These are phyloP conservation scores for Mactromeris polynyma DNA, from an alignment of 2,888 invertebrate species.

Conservation along the genomic window DNA sequence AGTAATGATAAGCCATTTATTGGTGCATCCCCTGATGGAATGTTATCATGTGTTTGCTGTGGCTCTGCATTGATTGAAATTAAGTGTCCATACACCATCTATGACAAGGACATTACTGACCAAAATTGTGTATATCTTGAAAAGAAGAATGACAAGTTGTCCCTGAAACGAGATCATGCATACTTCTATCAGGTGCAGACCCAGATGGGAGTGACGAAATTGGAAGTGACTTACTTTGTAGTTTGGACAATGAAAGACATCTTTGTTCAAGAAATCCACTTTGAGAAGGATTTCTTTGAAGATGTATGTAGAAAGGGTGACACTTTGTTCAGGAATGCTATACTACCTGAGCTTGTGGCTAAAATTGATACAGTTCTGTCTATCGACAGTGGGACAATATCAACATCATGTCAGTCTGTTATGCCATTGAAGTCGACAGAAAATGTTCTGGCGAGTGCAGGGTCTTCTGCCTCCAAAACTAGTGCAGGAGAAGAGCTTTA, in stretches of 20 bases:
- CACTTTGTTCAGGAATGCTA: slow-evolving; percentile 22
- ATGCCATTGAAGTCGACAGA: neutral
- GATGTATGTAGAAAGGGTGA: slow-evolving; percentile 23
- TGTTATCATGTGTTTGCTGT: slow-evolving; percentile 43
- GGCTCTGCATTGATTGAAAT: slow-evolving; percentile 5
- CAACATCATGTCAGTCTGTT: neutral
- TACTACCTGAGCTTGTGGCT: slow-evolving; percentile 59
- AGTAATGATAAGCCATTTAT: slow-evolving; percentile 7
- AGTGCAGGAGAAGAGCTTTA: slow-evolving; percentile 33
- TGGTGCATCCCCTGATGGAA: slow-evolving; percentile 37
- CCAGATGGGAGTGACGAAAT: slow-evolving; percentile 39
- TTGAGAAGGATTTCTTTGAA: slow-evolving; percentile 33
- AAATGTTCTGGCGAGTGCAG: no score
- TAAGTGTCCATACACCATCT: slow-evolving; percentile 33
- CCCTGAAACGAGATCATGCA: neutral
- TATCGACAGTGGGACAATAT: no score
- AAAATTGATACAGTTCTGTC: slow-evolving; percentile 56
- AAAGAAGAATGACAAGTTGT: neutral
- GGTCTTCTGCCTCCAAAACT: neutral
- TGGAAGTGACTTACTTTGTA: slow-evolving; percentile 36
- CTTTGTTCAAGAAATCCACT: slow-evolving; percentile 38
- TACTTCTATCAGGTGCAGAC: slow-evolving; percentile 47
- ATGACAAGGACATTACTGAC: neutral
- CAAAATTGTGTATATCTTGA: neutral
- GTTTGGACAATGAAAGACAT: slow-evolving; percentile 36